Evolutionary conservation across 1,140 invertebrate species (phyloP), one percentile per base, ranked within the genome.

Genomic region (Belonocnema kinseyi): DNA sequence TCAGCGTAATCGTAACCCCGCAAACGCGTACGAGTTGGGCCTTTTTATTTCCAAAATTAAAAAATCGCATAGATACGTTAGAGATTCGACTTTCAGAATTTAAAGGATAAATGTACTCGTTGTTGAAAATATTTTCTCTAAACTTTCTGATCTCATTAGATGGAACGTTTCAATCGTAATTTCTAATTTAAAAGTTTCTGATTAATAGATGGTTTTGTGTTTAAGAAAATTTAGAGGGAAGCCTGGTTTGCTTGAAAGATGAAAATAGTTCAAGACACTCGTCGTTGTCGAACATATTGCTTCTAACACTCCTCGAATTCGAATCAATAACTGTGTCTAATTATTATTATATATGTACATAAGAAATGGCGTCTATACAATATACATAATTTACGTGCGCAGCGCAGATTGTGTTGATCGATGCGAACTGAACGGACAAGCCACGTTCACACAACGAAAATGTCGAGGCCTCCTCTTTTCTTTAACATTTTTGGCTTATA

Each of bases 1-100:
- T 74, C 46, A 71, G 72, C 78, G 50, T 75, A 80, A 83, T 77
- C 53, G 75, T 56, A 58, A 73, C 58, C 77, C 19, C 46, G 13
- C 7, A 21, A 40, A 66, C 61, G 61, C 46, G 61, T 66, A 13
- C 26, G 13, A 33, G 14, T 66, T 66, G 7, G 53, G n/a, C 53
- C 40, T 16, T 33, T 40, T 66, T 40, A 40, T 66, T 10, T 33
- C 0, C 33, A 66, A 66, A 66, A 40, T 54, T 6, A 14, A 33
- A 26, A 16, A 14, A 26, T 33, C 12, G 26, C 26, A 21, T 26
- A 66, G 21, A 14, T 14, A 33, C 26, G 10, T 61, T 33, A 61
- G 58, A 61, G 10, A 54, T 54, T 54, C 26, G 21, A 5, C 33
- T 14, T 66, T 66, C 40, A 66, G 13, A 66, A 66, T 16, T 16